Conservation (phyloP, 2,113 vertebrate species). For the Romanogobio albipinnatus region DNA sequence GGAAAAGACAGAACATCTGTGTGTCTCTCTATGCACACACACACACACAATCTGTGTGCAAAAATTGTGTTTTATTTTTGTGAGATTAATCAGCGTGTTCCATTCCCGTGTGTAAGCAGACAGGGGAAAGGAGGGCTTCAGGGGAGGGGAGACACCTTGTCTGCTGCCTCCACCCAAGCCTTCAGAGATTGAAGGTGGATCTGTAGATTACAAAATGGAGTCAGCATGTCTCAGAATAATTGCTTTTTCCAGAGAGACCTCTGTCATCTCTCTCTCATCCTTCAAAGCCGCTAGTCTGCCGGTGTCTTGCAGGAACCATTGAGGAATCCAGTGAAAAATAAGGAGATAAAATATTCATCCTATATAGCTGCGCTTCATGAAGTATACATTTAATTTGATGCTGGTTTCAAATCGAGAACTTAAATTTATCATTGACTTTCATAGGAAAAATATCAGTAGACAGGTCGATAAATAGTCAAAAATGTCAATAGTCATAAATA, state of each 20-base stretch:
- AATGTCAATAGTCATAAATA: too few relatives aligned
- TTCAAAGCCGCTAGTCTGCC: slow-evolving; percentile 17
- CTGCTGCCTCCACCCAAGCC: slow-evolving; percentile 46
- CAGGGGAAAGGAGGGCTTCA: slow-evolving; percentile 44
- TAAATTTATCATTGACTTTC: slow-evolving; percentile 1
- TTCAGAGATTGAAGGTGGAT: slow-evolving; percentile 64
- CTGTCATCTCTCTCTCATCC: slow-evolving; percentile 40
- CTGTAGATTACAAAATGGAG: slow-evolving; percentile 61
- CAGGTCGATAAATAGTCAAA: neutral
- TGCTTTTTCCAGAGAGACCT: slow-evolving; percentile 53
- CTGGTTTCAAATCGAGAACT: neutral
- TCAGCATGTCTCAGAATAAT: slow-evolving; percentile 64
- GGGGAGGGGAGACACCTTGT: slow-evolving; percentile 5
- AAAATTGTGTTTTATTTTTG: slow-evolving; percentile 56
- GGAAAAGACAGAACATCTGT: slow-evolving; percentile 58
- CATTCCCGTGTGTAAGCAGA: slow-evolving; percentile 48
- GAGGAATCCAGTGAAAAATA: slow-evolving; percentile 7
- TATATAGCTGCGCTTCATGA: neutral
- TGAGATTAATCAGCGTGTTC: slow-evolving; percentile 53
- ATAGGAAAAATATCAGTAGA: neutral
- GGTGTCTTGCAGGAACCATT: neutral
- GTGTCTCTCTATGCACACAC: neutral
- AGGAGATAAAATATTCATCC: neutral
- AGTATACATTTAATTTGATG: slow-evolving; percentile 19
- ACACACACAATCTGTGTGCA: slow-evolving; percentile 47